Percentiles rank a stretch among this genome's conserved stretches.
Evolutionary conservation across 2,797 vertebrate species (phyloP).

Genomic region (Squalus acanthias): DNA sequence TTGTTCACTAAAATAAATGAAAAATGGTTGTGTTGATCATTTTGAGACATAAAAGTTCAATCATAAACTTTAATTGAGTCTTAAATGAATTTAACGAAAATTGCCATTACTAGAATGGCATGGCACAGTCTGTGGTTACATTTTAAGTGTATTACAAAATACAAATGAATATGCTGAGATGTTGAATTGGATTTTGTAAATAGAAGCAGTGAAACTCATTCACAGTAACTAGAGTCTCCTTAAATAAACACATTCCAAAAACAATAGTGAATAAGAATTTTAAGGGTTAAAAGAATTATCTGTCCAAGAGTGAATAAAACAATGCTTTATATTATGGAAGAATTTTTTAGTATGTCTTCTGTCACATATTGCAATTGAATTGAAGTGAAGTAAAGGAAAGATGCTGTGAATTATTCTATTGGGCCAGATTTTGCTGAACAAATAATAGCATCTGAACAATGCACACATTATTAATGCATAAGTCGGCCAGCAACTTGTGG

Average conservation of each 20-base stretch:
- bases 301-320: not conserved
- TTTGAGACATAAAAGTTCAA: not conserved
- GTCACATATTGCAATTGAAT: not conserved
- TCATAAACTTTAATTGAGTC: not conserved
- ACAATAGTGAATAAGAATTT: not conserved
- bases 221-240: not conserved
- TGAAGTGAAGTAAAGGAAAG: constrained; percentile 21
- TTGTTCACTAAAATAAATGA: not conserved
- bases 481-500: not conserved
- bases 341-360: not conserved
- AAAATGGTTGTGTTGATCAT: not conserved
- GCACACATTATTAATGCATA: not conserved
- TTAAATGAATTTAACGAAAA: not conserved
- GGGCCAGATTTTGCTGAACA: not conserved
- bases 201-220: not conserved
- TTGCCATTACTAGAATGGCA: not conserved
- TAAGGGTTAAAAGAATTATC: no score
- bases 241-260: constrained; percentile 11
- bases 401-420: not conserved
- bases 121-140: not conserved
- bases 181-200: not conserved
- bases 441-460: not conserved
- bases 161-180: not conserved
- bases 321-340: not conserved
- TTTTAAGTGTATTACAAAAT: not conserved